phyloP scores from a whole-genome alignment of 2,888 invertebrate genomes.

The Drosophila melanocephala region DNA sequence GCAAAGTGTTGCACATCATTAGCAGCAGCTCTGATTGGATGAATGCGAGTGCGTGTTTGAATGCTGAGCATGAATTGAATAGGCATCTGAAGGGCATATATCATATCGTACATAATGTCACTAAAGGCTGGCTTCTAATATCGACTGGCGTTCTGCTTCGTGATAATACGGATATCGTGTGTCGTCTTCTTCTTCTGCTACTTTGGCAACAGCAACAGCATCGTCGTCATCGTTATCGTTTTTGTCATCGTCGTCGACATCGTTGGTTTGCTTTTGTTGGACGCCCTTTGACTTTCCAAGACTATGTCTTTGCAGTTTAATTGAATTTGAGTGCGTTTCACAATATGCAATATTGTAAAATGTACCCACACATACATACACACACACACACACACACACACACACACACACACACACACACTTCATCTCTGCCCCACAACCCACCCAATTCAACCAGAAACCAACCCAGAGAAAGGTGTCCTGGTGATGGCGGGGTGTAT shows the following conservation, averaged over 20 bases:
- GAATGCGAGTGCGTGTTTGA: background rate
- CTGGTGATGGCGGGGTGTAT: background rate
- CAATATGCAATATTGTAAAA: conserved; percentile 81
- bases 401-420: background rate
- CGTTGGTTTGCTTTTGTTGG: conserved; percentile 33
- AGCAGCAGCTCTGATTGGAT: background rate
- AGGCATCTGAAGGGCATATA: background rate
- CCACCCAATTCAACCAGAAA: background rate
- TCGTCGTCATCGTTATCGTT: background rate
- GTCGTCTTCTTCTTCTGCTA: background rate
- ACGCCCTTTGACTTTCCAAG: conserved; percentile 5
- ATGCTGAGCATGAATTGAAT: background rate
- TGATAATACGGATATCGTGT: conserved; percentile 5
- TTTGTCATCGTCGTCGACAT: conserved; percentile 14
- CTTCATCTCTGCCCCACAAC: background rate
- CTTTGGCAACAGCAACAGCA: conserved; percentile 1
- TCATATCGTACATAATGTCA: background rate
- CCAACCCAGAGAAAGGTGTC: background rate
- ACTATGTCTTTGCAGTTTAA: conserved; percentile 75
- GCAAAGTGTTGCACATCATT: background rate
- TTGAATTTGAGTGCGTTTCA: conserved; percentile 79
- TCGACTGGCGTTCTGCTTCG: background rate
- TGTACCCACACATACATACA: conserved; percentile 31
- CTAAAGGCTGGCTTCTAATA: background rate
- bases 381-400: conserved; percentile 3